These are phyloP conservation scores for Lepetodrilus schrolli DNA, from an alignment of 2,888 invertebrate species.

Conservation along the genomic window DNA sequence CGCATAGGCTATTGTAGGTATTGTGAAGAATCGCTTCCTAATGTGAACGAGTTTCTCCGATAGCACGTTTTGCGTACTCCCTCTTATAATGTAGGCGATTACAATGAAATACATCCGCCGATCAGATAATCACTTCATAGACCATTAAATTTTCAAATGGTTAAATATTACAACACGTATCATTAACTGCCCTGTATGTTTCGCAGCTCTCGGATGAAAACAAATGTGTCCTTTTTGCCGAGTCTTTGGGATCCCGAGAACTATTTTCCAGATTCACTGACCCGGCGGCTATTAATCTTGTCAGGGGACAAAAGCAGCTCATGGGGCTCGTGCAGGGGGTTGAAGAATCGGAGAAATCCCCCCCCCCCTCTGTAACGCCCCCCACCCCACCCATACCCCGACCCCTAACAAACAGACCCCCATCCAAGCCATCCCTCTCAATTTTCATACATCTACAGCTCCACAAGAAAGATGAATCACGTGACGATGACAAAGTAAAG, in stretches of 20 bases:
- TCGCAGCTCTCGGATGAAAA: background rate
- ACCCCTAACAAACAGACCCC: too few species aligned
- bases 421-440: too few species aligned
- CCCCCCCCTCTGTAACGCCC: background rate
- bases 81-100: background rate
- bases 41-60: background rate
- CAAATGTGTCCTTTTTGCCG: slow-evolving; percentile 17
- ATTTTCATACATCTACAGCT: too few species aligned
- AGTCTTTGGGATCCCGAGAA: background rate
- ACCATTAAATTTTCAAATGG: slow-evolving; percentile 26
- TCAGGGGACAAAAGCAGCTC: background rate
- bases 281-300: background rate
- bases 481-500: too few species aligned
- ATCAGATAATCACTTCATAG: slow-evolving; percentile 11
- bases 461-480: too few species aligned
- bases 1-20: background rate
- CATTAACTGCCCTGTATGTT: slow-evolving; percentile 11
- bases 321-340: background rate
- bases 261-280: slow-evolving; percentile 1
- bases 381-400: background rate
- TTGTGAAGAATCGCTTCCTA: background rate
- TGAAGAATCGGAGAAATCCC: background rate
- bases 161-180: slow-evolving; percentile 15
- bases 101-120: background rate
- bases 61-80: background rate